phyloP scores from a whole-genome alignment of 2,113 vertebrate genomes.

The Podiceps cristatus region DNA sequence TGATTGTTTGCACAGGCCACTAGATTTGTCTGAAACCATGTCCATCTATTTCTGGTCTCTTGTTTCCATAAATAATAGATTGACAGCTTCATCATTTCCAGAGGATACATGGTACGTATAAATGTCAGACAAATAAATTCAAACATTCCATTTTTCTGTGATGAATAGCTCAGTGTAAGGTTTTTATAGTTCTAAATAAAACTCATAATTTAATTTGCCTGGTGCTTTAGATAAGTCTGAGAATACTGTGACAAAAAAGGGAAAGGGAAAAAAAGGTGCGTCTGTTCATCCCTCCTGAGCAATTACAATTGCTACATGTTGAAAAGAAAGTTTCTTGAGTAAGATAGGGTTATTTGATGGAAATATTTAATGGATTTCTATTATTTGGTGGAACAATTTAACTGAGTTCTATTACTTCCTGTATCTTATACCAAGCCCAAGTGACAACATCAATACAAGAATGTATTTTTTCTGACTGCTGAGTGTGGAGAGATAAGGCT shows the following conservation, averaged over 20 bases:
- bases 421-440: neutral
- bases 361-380: neutral
- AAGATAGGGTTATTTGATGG: neutral
- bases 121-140: constrained; percentile 52
- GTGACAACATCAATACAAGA: neutral
- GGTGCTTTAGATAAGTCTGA: constrained; percentile 30
- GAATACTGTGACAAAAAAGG: neutral
- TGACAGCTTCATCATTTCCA: constrained; percentile 44
- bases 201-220: constrained; percentile 26
- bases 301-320: neutral
- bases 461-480: neutral
- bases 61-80: constrained; percentile 67
- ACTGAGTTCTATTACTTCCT: neutral
- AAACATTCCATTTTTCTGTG: neutral
- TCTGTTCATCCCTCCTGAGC: neutral
- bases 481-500: neutral
- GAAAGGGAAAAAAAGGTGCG: neutral
- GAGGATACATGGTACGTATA: constrained; percentile 27
- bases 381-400: neutral
- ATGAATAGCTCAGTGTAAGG: neutral
- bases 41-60: constrained; percentile 63
- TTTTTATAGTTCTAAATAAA: constrained; percentile 54
- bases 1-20: constrained; percentile 46
- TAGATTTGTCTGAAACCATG: constrained; percentile 49
- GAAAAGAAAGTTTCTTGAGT: neutral